phyloP scores from a whole-genome alignment of 2,797 vertebrate species.

The Paguma larvata region DNA sequence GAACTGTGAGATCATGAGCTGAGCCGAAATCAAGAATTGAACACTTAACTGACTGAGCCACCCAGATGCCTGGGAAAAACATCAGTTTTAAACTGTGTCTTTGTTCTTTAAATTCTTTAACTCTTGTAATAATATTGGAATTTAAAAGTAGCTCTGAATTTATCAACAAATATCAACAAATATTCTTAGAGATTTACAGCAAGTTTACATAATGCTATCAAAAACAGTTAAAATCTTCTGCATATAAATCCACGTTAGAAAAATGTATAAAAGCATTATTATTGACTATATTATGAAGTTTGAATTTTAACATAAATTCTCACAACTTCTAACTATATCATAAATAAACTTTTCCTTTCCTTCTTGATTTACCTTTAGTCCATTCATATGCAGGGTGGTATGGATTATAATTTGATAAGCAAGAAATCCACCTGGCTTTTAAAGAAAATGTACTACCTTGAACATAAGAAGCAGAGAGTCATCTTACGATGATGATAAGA shows the following conservation, averaged over 20 bases:
- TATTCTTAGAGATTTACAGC: not conserved
- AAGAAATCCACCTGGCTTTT: not conserved
- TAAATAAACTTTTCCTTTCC: not conserved
- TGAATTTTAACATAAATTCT: not conserved
- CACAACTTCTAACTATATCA: not conserved
- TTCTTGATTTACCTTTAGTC: not conserved
- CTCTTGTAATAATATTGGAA: not conserved
- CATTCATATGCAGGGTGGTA: not conserved
- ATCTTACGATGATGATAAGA: not conserved
- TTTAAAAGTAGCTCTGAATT: slow-evolving; percentile 40
- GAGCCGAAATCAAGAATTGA: too few relatives aligned
- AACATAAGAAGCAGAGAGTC: not conserved
- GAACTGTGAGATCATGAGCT: too few relatives aligned
- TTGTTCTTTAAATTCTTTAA: not conserved
- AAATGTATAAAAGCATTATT: not conserved
- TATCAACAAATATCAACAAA: not conserved
- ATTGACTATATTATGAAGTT: not conserved
- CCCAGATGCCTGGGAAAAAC: not conserved
- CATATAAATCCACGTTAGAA: not conserved
- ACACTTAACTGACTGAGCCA: too few relatives aligned
- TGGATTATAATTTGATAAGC: not conserved
- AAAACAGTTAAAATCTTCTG: not conserved
- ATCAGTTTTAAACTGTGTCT: not conserved
- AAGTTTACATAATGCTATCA: not conserved
- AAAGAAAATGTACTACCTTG: not conserved